A percentile compares a stretch with the other conserved stretches of the same genome.
These are phyloP conservation scores for Toxotes jaculatrix DNA, from an alignment of 2,113 vertebrate species.

Conservation along the genomic window DNA sequence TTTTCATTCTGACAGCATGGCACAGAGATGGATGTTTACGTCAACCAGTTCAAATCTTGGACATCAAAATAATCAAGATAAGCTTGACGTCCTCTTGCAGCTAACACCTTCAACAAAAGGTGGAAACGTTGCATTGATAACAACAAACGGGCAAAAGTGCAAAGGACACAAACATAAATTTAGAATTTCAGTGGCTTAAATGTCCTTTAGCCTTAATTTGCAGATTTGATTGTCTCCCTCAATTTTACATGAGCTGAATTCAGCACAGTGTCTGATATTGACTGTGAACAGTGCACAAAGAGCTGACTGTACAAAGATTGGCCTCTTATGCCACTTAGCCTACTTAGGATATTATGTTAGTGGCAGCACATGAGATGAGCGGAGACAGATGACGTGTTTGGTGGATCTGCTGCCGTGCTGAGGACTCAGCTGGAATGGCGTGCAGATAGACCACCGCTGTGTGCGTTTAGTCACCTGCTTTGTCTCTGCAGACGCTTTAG, in stretches of 20 bases:
- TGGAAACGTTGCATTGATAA: no score
- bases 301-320: slow-evolving; percentile 21
- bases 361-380: slow-evolving; percentile 49
- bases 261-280: slow-evolving; percentile 12
- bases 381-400: slow-evolving; percentile 28
- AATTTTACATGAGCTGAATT: neutral
- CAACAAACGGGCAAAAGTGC: no score
- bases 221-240: neutral
- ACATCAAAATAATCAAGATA: no score
- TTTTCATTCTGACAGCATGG: no score
- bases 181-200: no score
- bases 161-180: no score
- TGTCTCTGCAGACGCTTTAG: slow-evolving; percentile 1
- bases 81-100: no score
- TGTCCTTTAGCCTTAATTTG: neutral
- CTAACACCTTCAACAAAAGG: no score
- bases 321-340: slow-evolving; percentile 56
- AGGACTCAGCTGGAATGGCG: slow-evolving; percentile 25
- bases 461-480: neutral
- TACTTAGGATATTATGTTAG: slow-evolving; percentile 55
- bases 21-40: no score
- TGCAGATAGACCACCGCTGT: neutral
- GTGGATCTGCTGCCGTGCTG: slow-evolving; percentile 30
- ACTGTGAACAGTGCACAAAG: slow-evolving; percentile 39
- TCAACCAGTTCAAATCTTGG: no score